A percentile compares a stretch with the other conserved stretches of the same genome.
Conservation (phyloP, 2,888 invertebrate genomes). For the Drepanosiphum platanoidis region DNA sequence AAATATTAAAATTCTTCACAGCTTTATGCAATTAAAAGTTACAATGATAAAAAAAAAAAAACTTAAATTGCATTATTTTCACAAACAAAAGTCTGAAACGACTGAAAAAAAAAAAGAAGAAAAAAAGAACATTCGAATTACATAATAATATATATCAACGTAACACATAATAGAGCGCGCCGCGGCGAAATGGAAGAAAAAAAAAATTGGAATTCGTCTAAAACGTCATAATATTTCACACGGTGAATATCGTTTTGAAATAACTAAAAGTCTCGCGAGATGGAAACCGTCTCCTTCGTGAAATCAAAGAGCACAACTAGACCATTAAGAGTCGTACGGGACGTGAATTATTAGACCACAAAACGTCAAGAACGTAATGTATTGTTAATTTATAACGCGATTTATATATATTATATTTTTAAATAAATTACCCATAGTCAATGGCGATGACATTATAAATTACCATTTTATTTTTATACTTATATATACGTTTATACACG, state of each 20-base stretch:
- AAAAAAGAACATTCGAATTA: neutral
- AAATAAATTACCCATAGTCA: slow-evolving; percentile 1
- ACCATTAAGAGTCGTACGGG: slow-evolving; percentile 1
- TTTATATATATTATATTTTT: slow-evolving; percentile 11
- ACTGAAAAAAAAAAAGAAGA: neutral
- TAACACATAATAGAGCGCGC: neutral
- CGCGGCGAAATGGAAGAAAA: too few relatives aligned
- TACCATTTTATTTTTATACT: neutral
- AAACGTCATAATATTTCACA: neutral
- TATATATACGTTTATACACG: neutral
- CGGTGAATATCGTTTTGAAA: too few relatives aligned
- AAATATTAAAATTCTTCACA: neutral
- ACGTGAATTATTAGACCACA: slow-evolving; percentile 29
- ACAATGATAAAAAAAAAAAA: neutral
- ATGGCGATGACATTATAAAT: slow-evolving; percentile 18
- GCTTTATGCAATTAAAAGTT: neutral
- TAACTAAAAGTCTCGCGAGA: too few relatives aligned
- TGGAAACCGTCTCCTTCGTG: too few relatives aligned
- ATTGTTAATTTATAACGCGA: slow-evolving; percentile 23
- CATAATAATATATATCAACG: neutral
- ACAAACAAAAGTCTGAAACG: neutral
- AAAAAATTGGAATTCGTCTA: too few relatives aligned
- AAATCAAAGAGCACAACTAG: neutral
- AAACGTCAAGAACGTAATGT: slow-evolving; percentile 2
- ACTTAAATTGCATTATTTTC: neutral